Evolutionary conservation across 2,797 vertebrate species (phyloP).

Genomic region (Anniella stebbinsi): DNA sequence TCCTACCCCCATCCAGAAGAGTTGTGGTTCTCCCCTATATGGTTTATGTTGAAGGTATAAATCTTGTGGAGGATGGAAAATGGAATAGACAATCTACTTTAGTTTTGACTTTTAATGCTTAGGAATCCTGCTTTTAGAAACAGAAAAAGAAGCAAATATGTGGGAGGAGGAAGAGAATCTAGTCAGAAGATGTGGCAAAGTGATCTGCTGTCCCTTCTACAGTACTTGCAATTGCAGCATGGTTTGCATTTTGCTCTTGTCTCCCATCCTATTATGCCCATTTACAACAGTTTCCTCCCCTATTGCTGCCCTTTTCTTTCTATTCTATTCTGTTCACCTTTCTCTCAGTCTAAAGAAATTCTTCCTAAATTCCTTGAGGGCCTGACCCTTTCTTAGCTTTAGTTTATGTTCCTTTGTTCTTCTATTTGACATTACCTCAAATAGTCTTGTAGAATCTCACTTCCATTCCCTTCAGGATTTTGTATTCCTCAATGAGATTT

Average conservation of each 20-base stretch:
- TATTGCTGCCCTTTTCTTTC: conserved; percentile 72
- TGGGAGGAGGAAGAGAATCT: background rate
- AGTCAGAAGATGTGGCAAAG: background rate
- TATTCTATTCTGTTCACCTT: conserved; percentile 73
- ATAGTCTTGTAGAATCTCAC: conserved; percentile 81
- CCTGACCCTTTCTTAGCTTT: conserved; percentile 82
- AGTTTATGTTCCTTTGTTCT: conserved; percentile 82
- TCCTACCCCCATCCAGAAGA: background rate
- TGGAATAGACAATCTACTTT: background rate
- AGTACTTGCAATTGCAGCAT: conserved; percentile 34
- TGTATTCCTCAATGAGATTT: conserved; percentile 74
- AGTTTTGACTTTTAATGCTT: background rate
- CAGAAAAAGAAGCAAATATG: background rate
- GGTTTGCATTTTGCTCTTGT: conserved; percentile 35
- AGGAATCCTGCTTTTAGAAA: background rate
- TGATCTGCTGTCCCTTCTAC: conserved; percentile 13
- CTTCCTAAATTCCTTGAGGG: conserved; percentile 80
- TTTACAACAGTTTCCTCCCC: conserved; percentile 59
- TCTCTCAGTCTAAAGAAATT: conserved; percentile 77
- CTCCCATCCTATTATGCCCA: conserved; percentile 54
- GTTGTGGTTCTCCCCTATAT: background rate
- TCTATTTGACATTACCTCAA: conserved; percentile 81
- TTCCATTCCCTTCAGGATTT: conserved; percentile 80
- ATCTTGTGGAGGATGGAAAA: background rate
- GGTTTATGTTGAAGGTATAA: background rate